Evolutionary conservation across 1,140 invertebrate species (phyloP), one percentile per base, ranked within the genome.

Genomic region (Diabrotica virgifera): DNA sequence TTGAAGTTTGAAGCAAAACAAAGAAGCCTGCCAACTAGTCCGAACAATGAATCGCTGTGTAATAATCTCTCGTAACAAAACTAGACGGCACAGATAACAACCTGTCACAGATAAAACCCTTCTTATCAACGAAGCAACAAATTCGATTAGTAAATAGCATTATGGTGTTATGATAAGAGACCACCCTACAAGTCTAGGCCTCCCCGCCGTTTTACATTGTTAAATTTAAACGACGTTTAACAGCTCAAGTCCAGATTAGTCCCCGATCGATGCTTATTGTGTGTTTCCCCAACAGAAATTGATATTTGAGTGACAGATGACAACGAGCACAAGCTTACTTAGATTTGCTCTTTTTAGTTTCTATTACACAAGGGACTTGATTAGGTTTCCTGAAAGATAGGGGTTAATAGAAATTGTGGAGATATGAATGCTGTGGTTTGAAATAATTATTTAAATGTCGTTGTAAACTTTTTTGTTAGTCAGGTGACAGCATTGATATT

Each of bases 191-290:
- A 46, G 40, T 46, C n/a, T n/a, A 46, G n/a, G 40, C 8, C 40
- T 46, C 40, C 40, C 40, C 40, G 40, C n/a, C 40, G 40, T 6
- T 46, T 46, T 46, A 46, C 40, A 46, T 46, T 46, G 40, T 46
- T 46, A 46, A 46, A 46, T 46, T 46, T 46, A 46, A 46, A 46
- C n/a, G 40, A 46, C 40, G 40, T 46, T 46, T 46, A 46, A 46
- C 40, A 46, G 40, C n/a, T 8, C n/a, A 46, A 46, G n/a, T 46
- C 40, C 40, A 10, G 40, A 46, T 46, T 46, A 46, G 40, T 46
- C n/a, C 4, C 8, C 40, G 40, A 46, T 46, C n/a, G 40, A 46
- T 46, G 40, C n/a, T 10, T 46, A n/a, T n/a, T 46, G 40, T 46
- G 40, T 46, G 40, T 46, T 46, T 46, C 40, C 40, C 40, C n/a